Conservation (phyloP, 2,113 vertebrate genomes). For the Microtus montanus region DNA sequence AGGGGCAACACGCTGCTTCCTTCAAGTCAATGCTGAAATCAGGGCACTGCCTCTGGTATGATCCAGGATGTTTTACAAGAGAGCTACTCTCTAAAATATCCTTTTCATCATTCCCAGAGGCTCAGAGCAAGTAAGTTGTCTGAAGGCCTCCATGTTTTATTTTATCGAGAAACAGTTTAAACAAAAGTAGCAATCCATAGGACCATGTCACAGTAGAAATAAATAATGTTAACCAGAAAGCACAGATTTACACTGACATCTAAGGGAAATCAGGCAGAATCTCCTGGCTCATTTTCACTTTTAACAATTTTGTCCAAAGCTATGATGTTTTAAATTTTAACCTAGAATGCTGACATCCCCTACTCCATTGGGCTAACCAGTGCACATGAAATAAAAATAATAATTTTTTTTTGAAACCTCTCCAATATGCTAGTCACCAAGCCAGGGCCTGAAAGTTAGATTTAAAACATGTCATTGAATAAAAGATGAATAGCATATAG, state of each 20-base stretch:
- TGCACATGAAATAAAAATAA: conserved; percentile 15
- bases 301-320: neutral
- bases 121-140: neutral
- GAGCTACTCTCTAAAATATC: neutral
- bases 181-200: neutral
- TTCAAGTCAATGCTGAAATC: conserved; percentile 41
- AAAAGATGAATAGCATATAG: neutral
- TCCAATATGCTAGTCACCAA: neutral
- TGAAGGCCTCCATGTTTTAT: neutral
- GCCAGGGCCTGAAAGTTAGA: neutral
- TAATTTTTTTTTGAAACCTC: neutral
- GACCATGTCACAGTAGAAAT: neutral
- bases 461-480: neutral
- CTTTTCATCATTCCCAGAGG: neutral
- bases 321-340: conserved; percentile 29
- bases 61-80: neutral
- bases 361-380: neutral
- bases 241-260: neutral
- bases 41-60: neutral
- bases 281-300: neutral
- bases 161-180: neutral
- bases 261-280: neutral
- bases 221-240: neutral
- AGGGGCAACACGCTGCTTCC: conserved; percentile 8
- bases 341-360: neutral